Conservation (phyloP, 30 jellyfish, hydroid and myxozoan genomes). For the Hydra vulgaris region DNA sequence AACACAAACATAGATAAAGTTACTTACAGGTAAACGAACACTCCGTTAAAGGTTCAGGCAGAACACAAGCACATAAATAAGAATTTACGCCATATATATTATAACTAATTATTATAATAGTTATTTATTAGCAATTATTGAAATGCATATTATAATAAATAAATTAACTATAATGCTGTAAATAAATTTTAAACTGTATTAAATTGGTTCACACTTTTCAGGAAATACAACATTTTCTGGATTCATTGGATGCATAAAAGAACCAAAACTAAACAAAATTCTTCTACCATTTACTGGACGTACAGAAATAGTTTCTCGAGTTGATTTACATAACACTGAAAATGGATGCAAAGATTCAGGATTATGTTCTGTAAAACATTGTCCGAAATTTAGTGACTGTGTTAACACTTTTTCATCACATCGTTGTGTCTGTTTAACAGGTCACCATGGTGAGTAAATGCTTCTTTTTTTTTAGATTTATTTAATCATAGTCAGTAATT, state of each 20-base stretch:
- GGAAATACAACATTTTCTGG: constrained; percentile 47
- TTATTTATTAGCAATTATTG: too few species aligned
- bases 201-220: too few species aligned
- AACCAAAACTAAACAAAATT: constrained; percentile 52
- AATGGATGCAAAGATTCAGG: constrained; percentile 83
- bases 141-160: too few species aligned
- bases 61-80: too few species aligned
- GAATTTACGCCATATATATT: too few species aligned
- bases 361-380: constrained; percentile 45
- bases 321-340: constrained; percentile 51
- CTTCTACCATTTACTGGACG: constrained; percentile 80
- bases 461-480: neutral
- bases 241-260: constrained; percentile 79
- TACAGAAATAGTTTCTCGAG: constrained; percentile 42
- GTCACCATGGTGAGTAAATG: constrained; percentile 42
- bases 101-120: too few species aligned
- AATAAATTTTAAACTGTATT: too few species aligned
- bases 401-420: constrained; percentile 73
- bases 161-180: too few species aligned
- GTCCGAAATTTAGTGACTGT: constrained; percentile 90
- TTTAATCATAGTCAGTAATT: neutral
- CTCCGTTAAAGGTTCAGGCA: too few species aligned
- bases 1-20: too few species aligned
- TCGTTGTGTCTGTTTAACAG: constrained; percentile 85
- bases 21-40: too few species aligned